Evolutionary conservation across 1,140 invertebrate genomes (phyloP), one percentile per base, ranked within the genome.

Genomic region (Pseudoatta argentina): DNA sequence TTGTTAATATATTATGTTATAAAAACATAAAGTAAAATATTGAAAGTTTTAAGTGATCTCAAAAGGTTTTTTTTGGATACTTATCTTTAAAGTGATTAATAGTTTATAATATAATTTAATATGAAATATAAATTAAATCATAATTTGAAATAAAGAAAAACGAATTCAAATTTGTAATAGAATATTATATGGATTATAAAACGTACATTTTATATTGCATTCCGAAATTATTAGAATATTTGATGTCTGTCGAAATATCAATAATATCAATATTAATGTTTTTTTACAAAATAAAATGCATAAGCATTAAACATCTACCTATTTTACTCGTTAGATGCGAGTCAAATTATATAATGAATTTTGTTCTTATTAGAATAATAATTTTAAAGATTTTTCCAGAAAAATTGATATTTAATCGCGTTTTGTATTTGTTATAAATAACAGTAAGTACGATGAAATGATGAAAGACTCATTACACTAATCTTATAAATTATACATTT

Each of bases 401-500:
- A 79, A 6, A 34, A 79, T 51, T 34, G n/a, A 66, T 51, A 66
- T 34, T 48, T 24, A 12, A 6, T 12, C 53, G 18, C 14, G 12
- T 48, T 2, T 27, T 24, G n/a, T 67, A 39, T 72, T 18, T 81
- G n/a, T 81, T 12, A 39, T 39, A 18, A 34, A 30, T 7, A 39
- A 71, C 8, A 57, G 7, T 39, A 57, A 24, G 4, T 34, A 5
- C 27, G 7, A 27, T 24, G 16, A 44, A 44, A 27, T 44, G 44
- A 2, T 24, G 21, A 34, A 6, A 81, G 4, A 82, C 24, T 16
- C 8, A 44, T n/a, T 18, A 72, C 21, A 67, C 39, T 66, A 66
- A 66, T 10, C 53, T 16, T 71, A 69, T 72, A 57, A 51, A 75
- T 75, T 48, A 51, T 73, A 48, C 30, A 61, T 48, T 30, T 2